Evolutionary conservation across 2,113 vertebrate genomes (phyloP).

Genomic region (Tauraco erythrolophus): DNA sequence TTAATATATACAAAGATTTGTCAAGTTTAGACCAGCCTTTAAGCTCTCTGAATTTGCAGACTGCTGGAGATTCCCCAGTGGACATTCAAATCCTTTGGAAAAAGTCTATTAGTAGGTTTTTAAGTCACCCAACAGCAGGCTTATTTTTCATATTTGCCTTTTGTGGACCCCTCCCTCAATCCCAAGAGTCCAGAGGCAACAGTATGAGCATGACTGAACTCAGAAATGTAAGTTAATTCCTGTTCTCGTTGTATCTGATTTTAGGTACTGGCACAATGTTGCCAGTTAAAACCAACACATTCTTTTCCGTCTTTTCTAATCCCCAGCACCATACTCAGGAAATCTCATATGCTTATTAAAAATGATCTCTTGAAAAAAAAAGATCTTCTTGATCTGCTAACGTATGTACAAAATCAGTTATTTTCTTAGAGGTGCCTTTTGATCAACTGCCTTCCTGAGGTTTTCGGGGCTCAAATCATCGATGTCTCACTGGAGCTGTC

Average conservation of each 20-base stretch:
- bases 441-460: constrained; percentile 49
- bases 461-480: constrained; percentile 62
- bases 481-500: constrained; percentile 66
- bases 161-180: not conserved
- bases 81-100: not conserved
- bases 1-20: not conserved
- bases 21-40: not conserved
- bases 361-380: not conserved
- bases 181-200: not conserved
- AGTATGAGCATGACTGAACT: not conserved
- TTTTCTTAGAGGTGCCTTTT: constrained; percentile 51
- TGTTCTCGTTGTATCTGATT: not conserved
- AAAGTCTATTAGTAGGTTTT: not conserved
- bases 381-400: not conserved
- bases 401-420: not conserved
- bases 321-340: not conserved
- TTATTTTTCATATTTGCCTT: constrained; percentile 4
- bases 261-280: not conserved
- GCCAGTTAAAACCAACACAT: not conserved
- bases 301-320: not conserved
- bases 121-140: not conserved
- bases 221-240: not conserved
- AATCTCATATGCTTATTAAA: not conserved
- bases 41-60: not conserved
- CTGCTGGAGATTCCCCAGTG: not conserved